Evolutionary conservation across 2,113 vertebrate genomes (phyloP).

Genomic region (Aythya baeri): DNA sequence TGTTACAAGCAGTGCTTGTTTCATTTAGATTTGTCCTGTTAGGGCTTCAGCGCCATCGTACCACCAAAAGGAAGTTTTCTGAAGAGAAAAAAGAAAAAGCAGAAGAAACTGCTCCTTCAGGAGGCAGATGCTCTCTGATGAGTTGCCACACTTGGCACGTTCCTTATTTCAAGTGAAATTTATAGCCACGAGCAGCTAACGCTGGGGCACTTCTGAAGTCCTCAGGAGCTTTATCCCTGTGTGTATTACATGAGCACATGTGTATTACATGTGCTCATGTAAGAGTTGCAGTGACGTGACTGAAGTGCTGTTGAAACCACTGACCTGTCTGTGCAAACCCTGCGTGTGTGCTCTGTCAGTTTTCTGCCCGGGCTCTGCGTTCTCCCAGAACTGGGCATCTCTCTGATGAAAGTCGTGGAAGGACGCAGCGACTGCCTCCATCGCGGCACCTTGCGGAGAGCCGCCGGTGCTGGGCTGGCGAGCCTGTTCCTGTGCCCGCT

Average conservation of each 20-base stretch:
- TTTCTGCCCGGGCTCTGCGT: neutral
- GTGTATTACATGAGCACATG: too few relatives aligned
- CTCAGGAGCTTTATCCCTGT: rapidly evolving
- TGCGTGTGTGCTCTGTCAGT: rapidly evolving
- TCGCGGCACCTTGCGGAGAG: neutral
- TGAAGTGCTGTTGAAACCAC: neutral
- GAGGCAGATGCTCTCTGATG: neutral
- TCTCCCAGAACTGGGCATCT: rapidly evolving
- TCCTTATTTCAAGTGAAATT: neutral
- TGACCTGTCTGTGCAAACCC: neutral
- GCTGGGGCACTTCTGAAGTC: neutral
- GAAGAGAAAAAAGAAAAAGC: neutral
- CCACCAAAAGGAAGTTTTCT: neutral
- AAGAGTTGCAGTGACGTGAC: neutral
- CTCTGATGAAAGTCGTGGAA: neutral
- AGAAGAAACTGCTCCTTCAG: neutral
- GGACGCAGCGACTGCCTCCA: rapidly evolving
- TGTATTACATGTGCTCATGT: neutral
- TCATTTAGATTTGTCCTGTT: neutral
- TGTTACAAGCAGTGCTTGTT: neutral
- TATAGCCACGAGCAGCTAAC: neutral
- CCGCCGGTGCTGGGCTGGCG: neutral
- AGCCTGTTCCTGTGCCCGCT: neutral
- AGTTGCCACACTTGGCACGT: neutral
- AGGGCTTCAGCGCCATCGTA: rapidly evolving